These are phyloP conservation scores for Benitochromis conjunctus DNA, from an alignment of 2,113 vertebrate species.

Conservation along the genomic window DNA sequence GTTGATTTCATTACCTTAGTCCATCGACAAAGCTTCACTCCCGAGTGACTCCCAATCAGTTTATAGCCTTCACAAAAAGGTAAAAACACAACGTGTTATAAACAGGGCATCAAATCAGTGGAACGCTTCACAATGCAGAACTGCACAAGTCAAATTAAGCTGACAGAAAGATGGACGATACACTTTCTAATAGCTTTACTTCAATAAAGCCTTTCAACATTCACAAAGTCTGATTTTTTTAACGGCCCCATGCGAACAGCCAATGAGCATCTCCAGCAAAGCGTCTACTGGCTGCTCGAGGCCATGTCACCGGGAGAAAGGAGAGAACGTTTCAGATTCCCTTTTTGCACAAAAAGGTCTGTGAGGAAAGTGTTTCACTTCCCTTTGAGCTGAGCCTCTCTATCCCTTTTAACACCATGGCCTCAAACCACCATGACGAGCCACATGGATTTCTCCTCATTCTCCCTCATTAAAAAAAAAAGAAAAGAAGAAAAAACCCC, in stretches of 20 bases:
- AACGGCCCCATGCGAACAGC: not conserved
- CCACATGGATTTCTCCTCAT: not conserved
- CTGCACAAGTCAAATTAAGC: not conserved
- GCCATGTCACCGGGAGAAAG: not conserved
- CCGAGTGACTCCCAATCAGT: slow-evolving; percentile 93
- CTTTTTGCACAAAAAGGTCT: not conserved
- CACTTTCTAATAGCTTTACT: not conserved
- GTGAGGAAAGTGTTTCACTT: not conserved
- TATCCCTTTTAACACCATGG: not conserved
- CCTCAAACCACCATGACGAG: not conserved
- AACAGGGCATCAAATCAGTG: not conserved
- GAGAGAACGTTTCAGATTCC: not conserved
- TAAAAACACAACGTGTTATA: not conserved
- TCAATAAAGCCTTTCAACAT: not conserved
- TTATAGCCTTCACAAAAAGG: slow-evolving; percentile 81
- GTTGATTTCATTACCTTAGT: slow-evolving; percentile 81
- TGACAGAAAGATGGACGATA: not conserved
- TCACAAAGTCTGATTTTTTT: not conserved
- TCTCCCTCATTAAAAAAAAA: not conserved
- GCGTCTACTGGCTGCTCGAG: not conserved
- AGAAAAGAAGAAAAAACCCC: accelerated
- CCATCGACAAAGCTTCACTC: slow-evolving; percentile 96
- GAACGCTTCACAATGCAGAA: not conserved
- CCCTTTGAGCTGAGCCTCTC: not conserved
- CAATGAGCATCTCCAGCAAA: not conserved